Conservation (phyloP, 2,113 vertebrate genomes). For the Psittacula cyanocephala region DNA sequence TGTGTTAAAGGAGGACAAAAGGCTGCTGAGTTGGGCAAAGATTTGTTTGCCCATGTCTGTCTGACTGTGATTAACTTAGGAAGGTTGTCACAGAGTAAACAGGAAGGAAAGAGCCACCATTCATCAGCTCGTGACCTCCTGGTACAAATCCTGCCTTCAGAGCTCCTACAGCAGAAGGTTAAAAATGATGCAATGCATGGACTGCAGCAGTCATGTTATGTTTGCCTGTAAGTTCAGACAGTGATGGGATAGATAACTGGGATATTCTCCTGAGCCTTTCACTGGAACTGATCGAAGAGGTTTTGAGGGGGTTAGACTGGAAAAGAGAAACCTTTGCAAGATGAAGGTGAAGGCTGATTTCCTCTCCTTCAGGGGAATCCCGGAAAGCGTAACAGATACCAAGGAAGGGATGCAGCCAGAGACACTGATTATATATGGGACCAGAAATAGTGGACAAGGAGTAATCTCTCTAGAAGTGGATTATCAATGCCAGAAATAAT, state of each 20-base stretch:
- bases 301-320: not conserved
- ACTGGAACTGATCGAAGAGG: not conserved
- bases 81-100: slow-evolving; percentile 32
- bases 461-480: not conserved
- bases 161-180: slow-evolving; percentile 12
- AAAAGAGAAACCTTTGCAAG: not conserved
- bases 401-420: not conserved
- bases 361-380: not conserved
- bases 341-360: not conserved
- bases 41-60: slow-evolving; percentile 40
- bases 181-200: not conserved
- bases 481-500: not conserved
- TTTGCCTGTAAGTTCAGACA: not conserved
- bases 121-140: slow-evolving; percentile 25
- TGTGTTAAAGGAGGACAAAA: not conserved
- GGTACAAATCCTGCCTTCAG: slow-evolving; percentile 48
- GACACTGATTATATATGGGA: not conserved
- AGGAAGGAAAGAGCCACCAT: slow-evolving; percentile 24
- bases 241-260: not conserved
- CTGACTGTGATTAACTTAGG: slow-evolving; percentile 19
- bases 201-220: not conserved
- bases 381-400: not conserved
- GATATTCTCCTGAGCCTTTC: not conserved
- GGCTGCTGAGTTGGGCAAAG: slow-evolving; percentile 1
- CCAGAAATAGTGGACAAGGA: not conserved